Base-by-base conservation (phyloP, 2,113 vertebrate genomes). In the Pycnonotus jocosus region DNA sequence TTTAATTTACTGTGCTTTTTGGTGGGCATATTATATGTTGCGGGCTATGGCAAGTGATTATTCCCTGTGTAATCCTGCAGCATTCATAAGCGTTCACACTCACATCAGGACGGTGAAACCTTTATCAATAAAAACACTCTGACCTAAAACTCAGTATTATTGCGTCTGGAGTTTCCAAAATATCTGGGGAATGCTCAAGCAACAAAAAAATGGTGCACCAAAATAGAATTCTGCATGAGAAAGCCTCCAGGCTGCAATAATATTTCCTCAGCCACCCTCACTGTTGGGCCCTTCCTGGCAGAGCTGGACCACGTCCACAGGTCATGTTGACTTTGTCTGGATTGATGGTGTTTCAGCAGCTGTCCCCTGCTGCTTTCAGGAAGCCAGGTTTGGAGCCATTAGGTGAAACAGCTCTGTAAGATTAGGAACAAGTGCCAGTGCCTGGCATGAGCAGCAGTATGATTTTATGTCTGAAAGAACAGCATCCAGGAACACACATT, bases 291-390 rank as follows among this genome's bases (percentile, higher is more conserved):
- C 62, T 95, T 85, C 87, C 85, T 95, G 93, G 87, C 79, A 93
- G 79, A 92, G 84, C 88, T 96, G 95, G 92, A 86, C 71, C 3
- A 1, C 5, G 0, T 93, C 93, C 85, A 91, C 60, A 48, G 90
- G 90, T 97, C 92, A 88, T 76, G 76, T 90, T 96, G 93, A 96
- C 90, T 93, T 93, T 90, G 81, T 79, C 78, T 87, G 88, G 56
- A 86, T 90, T 78, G 85, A 93, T 88, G 82, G 82, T 56, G 66
- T 91, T 95, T 94, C 92, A 70, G 92, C 88, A 92, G 74, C 94
- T 83, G 81, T 90, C 79, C 54, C 82, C 48, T 62, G 68, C 71
- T 83, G 85, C 78, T 86, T 83, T 78, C 90, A 68, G 93, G 88
- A 94, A 92, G 72, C 44, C 79, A 77, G 80, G 54, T 86, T 85